Conservation (phyloP, 2,888 invertebrate species). For the Listrodromus nycthemerus region DNA sequence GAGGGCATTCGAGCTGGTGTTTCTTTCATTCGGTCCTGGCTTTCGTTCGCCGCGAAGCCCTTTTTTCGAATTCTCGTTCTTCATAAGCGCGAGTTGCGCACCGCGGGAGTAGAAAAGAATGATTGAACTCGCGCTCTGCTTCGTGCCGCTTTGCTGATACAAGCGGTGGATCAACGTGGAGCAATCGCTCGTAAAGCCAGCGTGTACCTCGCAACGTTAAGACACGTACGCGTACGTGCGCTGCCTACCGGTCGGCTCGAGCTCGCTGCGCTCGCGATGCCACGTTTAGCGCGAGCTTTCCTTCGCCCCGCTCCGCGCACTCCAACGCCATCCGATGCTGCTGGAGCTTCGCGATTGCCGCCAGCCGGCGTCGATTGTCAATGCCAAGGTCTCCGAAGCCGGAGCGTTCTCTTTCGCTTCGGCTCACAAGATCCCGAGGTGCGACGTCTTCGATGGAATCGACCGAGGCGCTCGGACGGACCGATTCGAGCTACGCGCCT, state of each 20-base stretch:
- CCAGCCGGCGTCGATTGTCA: conserved; percentile 62
- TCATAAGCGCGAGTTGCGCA: neutral
- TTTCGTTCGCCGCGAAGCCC: neutral
- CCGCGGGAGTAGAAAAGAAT: neutral
- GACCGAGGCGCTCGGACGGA: conserved; percentile 1
- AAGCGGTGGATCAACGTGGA: conserved; percentile 41
- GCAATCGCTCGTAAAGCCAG: conserved; percentile 30
- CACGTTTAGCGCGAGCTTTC: conserved; percentile 56
- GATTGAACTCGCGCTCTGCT: conserved; percentile 7
- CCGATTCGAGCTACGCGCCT: neutral
- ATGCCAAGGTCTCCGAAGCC: conserved; percentile 69
- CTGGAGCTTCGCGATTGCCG: conserved; percentile 29
- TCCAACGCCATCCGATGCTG: conserved; percentile 22
- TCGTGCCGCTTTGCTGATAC: conserved; percentile 8
- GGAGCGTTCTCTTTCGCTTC: conserved; percentile 18
- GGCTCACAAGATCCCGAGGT: conserved; percentile 23
- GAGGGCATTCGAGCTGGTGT: neutral
- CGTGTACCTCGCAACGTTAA: conserved; percentile 51
- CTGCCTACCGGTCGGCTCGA: conserved; percentile 48
- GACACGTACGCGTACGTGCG: conserved; percentile 67
- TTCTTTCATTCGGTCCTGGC: neutral
- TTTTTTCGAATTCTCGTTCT: neutral
- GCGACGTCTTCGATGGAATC: conserved; percentile 33
- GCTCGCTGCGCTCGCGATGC: conserved; percentile 4
- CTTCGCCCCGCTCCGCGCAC: neutral